phyloP scores from a whole-genome alignment of 2,113 vertebrate species.

The Macroglossus sobrinus region DNA sequence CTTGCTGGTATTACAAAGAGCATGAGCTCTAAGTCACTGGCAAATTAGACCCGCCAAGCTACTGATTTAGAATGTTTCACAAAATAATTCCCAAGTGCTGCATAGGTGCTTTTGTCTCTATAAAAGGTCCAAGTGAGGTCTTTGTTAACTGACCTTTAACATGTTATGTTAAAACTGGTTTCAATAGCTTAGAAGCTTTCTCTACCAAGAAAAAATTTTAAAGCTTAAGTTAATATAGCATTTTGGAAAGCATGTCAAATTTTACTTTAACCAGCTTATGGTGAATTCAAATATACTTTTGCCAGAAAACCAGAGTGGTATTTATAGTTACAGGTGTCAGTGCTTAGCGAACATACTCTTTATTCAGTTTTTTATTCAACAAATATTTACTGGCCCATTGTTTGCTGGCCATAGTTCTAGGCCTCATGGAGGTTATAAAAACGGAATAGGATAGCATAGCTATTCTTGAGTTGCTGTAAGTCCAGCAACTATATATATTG shows the following conservation, averaged over 20 bases:
- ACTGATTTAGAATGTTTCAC: neutral
- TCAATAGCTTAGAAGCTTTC: constrained; percentile 18
- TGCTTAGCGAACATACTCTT: neutral
- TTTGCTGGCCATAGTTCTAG: neutral
- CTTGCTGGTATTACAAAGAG: neutral
- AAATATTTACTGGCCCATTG: neutral
- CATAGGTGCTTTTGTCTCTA: constrained; percentile 30
- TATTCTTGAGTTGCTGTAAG: neutral
- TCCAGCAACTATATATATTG: neutral
- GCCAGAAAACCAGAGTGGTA: neutral
- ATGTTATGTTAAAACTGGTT: constrained; percentile 32
- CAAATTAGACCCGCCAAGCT: neutral
- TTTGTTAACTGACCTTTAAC: constrained; percentile 2
- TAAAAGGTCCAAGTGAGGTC: constrained; percentile 5
- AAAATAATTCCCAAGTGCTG: neutral
- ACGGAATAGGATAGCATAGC: neutral
- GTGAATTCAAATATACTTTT: constrained; percentile 30
- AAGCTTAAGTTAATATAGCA: neutral
- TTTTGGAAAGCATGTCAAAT: constrained; percentile 17
- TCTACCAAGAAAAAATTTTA: constrained; percentile 30
- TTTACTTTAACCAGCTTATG: constrained; percentile 18
- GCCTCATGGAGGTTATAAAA: neutral
- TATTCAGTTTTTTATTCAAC: neutral
- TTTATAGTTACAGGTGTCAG: neutral
- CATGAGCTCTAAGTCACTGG: neutral